Conservation (phyloP, 2,113 vertebrate species). For the Mus spicilegus region DNA sequence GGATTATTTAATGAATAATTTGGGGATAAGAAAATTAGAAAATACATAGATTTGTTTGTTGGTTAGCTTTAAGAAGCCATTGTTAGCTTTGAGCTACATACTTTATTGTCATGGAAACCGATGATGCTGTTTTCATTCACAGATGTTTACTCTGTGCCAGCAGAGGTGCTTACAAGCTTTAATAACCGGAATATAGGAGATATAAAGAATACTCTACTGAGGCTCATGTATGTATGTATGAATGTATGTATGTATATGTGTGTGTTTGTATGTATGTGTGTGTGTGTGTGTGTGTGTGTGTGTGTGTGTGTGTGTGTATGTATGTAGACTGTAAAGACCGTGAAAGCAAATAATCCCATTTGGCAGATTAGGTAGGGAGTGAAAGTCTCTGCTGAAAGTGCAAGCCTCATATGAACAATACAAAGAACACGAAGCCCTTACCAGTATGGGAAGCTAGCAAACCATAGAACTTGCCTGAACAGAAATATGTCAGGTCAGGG, state of each 20-base stretch:
- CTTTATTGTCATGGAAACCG: neutral
- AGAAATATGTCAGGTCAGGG: neutral
- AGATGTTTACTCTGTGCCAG: neutral
- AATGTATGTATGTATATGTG: neutral
- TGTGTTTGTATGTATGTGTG: neutral
- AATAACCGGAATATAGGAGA: neutral
- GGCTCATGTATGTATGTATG: neutral
- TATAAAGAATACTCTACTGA: neutral
- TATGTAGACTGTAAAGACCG: neutral
- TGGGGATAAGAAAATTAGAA: neutral
- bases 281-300: neutral
- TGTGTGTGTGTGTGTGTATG: neutral
- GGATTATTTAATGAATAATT: neutral
- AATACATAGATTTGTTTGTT: neutral
- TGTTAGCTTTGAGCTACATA: neutral
- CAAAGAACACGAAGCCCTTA: neutral
- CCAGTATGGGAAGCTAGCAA: neutral
- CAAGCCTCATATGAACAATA: neutral
- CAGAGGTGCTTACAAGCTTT: neutral
- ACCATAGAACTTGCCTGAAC: neutral
- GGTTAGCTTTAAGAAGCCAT: neutral
- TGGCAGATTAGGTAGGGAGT: neutral
- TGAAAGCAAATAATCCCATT: conserved; percentile 16
- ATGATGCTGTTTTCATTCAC: neutral
- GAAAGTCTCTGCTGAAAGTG: neutral